Percentiles rank a stretch among this genome's conserved stretches.
phyloP scores from a whole-genome alignment of 1,140 invertebrate species.

The Cepaea nemoralis region DNA sequence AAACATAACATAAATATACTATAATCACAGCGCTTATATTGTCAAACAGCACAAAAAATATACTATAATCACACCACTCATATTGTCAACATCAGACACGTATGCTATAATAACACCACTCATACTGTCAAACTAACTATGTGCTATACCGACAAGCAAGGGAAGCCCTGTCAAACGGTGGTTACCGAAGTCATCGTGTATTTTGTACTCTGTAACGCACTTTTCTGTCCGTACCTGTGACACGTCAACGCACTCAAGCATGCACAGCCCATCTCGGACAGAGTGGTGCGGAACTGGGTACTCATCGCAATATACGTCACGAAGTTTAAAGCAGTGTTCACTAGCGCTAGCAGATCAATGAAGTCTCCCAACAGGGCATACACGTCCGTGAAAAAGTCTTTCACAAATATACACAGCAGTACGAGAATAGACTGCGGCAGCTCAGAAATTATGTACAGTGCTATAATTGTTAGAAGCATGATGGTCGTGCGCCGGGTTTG shows the following conservation, averaged over 20 bases:
- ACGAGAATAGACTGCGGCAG: conserved; percentile 78
- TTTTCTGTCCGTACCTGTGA: not conserved
- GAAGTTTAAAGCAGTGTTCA: conserved; percentile 93
- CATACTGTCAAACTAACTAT: too few relatives aligned
- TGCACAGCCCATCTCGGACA: conserved; percentile 68
- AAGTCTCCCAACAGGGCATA: conserved; percentile 82
- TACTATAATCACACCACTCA: too few relatives aligned
- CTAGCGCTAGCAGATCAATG: conserved; percentile 89
- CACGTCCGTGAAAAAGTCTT: conserved; percentile 62
- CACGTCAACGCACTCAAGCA: conserved; percentile 32
- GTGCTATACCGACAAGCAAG: too few relatives aligned
- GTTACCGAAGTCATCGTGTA: conserved; percentile 23
- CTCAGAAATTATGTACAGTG: conserved; percentile 89
- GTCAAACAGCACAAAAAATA: too few relatives aligned
- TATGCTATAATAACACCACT: too few relatives aligned
- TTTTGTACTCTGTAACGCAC: conserved; percentile 16
- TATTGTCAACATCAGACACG: too few relatives aligned
- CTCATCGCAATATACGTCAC: conserved; percentile 95
- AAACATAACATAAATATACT: too few relatives aligned
- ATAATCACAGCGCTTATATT: too few relatives aligned
- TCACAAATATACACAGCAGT: conserved; percentile 58
- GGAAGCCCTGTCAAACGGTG: conserved; percentile 18
- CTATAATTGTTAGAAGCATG: conserved; percentile 65
- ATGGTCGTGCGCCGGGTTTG: conserved; percentile 78
- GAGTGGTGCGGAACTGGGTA: conserved; percentile 88